Evolutionary conservation across 2,888 invertebrate species (phyloP).

Genomic region (Plagiodera versicolora): DNA sequence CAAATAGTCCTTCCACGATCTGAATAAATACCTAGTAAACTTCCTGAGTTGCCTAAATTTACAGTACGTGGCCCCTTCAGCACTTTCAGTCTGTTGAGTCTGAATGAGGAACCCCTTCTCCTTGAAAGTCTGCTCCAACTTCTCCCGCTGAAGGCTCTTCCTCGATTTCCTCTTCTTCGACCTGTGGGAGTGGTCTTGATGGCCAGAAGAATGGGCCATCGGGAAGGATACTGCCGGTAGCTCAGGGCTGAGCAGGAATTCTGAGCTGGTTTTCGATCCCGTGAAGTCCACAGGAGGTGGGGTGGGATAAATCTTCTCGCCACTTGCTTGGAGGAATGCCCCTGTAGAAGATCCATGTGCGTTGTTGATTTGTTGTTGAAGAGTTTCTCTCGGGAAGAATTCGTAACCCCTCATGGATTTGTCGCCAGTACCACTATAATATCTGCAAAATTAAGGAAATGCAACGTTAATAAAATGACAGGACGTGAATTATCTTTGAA

Average conservation of each 20-base stretch:
- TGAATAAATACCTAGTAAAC: constrained; percentile 86
- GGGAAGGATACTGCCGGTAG: constrained; percentile 38
- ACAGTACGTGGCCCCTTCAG: constrained; percentile 92
- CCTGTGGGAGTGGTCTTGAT: constrained; percentile 42
- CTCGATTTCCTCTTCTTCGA: constrained; percentile 72
- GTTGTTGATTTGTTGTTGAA: constrained; percentile 63
- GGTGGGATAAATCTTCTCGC: constrained; percentile 57
- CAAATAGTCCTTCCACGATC: constrained; percentile 92
- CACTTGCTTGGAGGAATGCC: constrained; percentile 57
- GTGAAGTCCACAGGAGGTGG: constrained; percentile 45
- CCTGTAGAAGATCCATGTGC: constrained; percentile 59
- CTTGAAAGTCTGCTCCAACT: constrained; percentile 88
- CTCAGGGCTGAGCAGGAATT: constrained; percentile 50
- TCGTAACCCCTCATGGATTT: constrained; percentile 78
- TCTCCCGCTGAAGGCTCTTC: constrained; percentile 83
- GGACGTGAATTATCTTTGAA: background rate
- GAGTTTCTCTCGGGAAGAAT: constrained; percentile 72
- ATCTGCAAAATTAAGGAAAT: constrained; percentile 58
- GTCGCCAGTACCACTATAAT: constrained; percentile 84
- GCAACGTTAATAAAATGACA: too few species aligned
- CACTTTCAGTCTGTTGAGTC: constrained; percentile 89
- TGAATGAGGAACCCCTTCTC: constrained; percentile 92
- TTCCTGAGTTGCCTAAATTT: constrained; percentile 89
- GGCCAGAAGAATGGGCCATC: constrained; percentile 37
- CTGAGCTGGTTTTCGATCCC: constrained; percentile 42